phyloP scores from a whole-genome alignment of 2,113 vertebrate genomes.

The Nycticryphes semicollaris region DNA sequence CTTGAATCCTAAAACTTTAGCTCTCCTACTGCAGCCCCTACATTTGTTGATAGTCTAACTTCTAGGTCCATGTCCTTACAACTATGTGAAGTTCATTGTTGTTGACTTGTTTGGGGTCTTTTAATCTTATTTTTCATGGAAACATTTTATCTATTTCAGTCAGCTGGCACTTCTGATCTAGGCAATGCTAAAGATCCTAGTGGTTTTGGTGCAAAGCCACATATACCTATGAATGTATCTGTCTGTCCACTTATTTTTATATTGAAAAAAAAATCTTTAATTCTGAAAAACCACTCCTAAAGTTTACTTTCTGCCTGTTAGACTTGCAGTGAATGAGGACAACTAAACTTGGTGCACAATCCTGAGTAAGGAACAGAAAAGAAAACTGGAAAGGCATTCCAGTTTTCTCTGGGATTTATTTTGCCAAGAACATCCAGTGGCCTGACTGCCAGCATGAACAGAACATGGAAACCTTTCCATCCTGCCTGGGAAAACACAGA shows the following conservation, averaged over 20 bases:
- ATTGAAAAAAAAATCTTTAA: background rate
- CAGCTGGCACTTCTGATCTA: background rate
- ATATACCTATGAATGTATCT: background rate
- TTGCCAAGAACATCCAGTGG: slow-evolving; percentile 34
- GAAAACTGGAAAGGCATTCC: background rate
- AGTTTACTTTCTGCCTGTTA: background rate
- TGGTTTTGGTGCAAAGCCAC: background rate
- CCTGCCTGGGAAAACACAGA: background rate
- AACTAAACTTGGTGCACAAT: background rate
- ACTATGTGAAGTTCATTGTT: background rate
- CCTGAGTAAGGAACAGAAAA: background rate
- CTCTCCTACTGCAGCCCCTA: background rate
- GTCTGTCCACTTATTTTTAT: background rate
- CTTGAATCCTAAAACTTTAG: background rate
- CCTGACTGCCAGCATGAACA: background rate
- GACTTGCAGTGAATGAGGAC: background rate
- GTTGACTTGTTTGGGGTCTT: background rate
- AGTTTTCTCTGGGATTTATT: background rate
- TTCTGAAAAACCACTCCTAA: background rate
- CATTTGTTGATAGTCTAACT: background rate
- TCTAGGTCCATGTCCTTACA: background rate
- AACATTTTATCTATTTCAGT: background rate
- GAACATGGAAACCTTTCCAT: background rate
- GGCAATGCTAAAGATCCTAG: background rate
- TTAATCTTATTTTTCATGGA: background rate